Evolutionary conservation across 2,113 vertebrate species (phyloP), one percentile per base, ranked within the genome.

Genomic region (Tinamus guttatus): DNA sequence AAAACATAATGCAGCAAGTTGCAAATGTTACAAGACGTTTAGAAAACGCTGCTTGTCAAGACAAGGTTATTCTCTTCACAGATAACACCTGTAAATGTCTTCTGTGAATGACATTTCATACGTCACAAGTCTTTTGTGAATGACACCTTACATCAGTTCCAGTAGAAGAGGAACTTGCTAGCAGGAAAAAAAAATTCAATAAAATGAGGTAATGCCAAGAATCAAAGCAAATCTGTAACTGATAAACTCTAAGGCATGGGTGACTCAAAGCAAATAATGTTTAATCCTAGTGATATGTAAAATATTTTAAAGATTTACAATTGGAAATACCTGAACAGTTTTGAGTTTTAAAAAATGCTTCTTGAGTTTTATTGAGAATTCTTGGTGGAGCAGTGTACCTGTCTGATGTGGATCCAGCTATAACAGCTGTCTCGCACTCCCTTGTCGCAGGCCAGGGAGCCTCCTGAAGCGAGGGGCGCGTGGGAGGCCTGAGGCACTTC

Each of bases 281-380:
- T 86, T 94, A 95, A 97, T 92, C 96, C 78, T 65, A 78, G 69
- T 69, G 73, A 92, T 79, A 97, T 78, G 78, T 13, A 14, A 92
- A 80, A 51, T 69, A 96, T 97, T 96, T 97, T 84, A 52, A 94
- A 95, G 93, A 85, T 93, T 89, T 87, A 64, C 38, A 43, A 11
- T 38, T 92, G 59, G 20, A 43, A 90, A 77, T 85, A 94, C 60
- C 87, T 71, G 49, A 89, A 41, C 16, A 75, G 82, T 91, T 94
- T 92, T 8, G 71, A 93, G 54, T 64, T 94, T 22, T 13, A 3
- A 52, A 82, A 69, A 83, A 81, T 36, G 41, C 3, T 62, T 87
- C 67, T 75, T 76, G 64, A 2, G n/a, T 80, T 94, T 96, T 95
- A 88, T 73, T 85, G 64, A 74, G 91, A 92, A 96, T 96, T 95